These are phyloP conservation scores for Lasiurus borealis DNA, from an alignment of 2,113 vertebrate genomes.

Conservation along the genomic window DNA sequence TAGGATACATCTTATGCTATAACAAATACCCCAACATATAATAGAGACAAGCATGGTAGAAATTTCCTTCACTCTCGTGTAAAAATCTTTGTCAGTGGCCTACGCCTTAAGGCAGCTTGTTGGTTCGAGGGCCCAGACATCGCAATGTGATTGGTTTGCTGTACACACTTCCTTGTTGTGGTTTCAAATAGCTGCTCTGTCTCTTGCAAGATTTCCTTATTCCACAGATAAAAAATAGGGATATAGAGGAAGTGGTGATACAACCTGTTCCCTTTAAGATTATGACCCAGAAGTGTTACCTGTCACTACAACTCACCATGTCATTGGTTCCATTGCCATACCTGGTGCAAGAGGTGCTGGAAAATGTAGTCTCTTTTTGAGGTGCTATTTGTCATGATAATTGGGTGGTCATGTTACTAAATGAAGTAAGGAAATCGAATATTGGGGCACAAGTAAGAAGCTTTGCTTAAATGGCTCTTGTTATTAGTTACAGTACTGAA, in stretches of 20 bases:
- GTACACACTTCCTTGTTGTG: not conserved
- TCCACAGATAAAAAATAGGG: constrained; percentile 1
- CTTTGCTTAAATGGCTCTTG: not conserved
- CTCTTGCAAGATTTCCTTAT: constrained; percentile 33
- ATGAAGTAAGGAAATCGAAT: not conserved
- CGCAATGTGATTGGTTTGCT: not conserved
- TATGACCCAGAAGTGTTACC: not conserved
- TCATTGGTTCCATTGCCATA: too few relatives aligned
- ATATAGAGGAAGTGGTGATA: not conserved
- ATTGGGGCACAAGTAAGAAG: not conserved
- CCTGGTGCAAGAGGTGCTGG: not conserved
- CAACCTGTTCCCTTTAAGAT: not conserved
- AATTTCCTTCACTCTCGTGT: not conserved
- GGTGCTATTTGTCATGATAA: not conserved
- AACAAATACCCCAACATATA: not conserved
- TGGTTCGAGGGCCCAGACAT: not conserved
- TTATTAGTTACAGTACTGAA: not conserved
- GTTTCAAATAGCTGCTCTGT: not conserved
- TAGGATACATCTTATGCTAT: not conserved
- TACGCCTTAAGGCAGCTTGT: not conserved
- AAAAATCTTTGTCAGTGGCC: not conserved
- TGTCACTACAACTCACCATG: not conserved
- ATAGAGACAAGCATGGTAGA: not conserved
- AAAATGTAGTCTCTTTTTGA: not conserved
- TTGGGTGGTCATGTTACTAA: not conserved